phyloP scores from a whole-genome alignment of 2,888 invertebrate genomes.

The Panzeria rudis region DNA sequence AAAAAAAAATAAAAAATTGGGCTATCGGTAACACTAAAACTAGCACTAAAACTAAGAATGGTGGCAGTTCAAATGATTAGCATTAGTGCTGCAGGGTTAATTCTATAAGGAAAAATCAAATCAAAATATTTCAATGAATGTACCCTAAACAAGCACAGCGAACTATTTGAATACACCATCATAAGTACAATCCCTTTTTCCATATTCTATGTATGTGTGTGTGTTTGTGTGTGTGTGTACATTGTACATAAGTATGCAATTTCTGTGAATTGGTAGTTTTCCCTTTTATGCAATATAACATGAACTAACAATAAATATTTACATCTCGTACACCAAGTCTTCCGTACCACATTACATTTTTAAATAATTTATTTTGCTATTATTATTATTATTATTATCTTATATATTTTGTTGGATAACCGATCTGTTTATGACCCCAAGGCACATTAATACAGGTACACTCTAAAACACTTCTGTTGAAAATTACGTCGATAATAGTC shows the following conservation, averaged over 20 bases:
- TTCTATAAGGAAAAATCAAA: background rate
- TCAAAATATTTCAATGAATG: background rate
- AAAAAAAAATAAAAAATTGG: too few species aligned
- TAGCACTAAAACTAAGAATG: too few species aligned
- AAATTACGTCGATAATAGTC: too few species aligned
- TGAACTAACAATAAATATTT: background rate
- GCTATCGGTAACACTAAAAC: too few species aligned
- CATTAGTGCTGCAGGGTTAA: too few species aligned
- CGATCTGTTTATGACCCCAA: too few species aligned
- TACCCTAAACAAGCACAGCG: slow-evolving; percentile 5
- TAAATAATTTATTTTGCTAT: too few species aligned
- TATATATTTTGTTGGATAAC: too few species aligned
- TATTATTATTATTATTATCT: too few species aligned
- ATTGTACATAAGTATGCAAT: background rate
- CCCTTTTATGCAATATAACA: background rate
- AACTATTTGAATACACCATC: slow-evolving; percentile 1
- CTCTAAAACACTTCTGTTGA: too few species aligned
- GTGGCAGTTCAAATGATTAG: too few species aligned
- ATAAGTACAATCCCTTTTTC: background rate
- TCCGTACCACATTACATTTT: background rate
- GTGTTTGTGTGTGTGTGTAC: background rate
- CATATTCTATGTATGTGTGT: background rate
- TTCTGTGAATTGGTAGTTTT: background rate
- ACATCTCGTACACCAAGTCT: background rate
- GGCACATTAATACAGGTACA: too few species aligned